Percentiles rank a stretch among this genome's conserved stretches.
Evolutionary conservation across 2,888 invertebrate species (phyloP).

Genomic region (Abrostola triplasia): DNA sequence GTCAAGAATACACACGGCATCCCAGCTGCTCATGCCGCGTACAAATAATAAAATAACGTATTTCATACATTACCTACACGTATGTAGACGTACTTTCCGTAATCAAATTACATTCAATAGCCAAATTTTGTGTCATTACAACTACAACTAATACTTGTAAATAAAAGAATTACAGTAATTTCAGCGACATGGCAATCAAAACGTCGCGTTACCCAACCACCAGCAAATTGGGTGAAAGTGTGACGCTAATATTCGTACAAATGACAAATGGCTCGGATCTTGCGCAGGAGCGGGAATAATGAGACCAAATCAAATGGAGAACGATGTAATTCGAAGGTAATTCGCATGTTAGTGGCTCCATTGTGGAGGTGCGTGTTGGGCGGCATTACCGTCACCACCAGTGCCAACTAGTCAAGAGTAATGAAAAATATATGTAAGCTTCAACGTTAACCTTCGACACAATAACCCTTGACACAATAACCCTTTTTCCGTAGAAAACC

Average conservation of each 20-base stretch:
- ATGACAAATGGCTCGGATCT: slow-evolving; percentile 83
- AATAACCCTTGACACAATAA: slow-evolving; percentile 21
- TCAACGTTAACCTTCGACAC: slow-evolving; percentile 34
- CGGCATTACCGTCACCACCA: slow-evolving; percentile 58
- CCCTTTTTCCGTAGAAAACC: slow-evolving; percentile 4
- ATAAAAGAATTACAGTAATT: slow-evolving; percentile 73
- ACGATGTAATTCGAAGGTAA: slow-evolving; percentile 62
- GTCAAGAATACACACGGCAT: slow-evolving; percentile 42
- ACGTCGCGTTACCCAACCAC: slow-evolving; percentile 76
- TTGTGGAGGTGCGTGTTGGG: slow-evolving; percentile 63
- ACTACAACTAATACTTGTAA: slow-evolving; percentile 64
- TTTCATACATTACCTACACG: slow-evolving; percentile 44
- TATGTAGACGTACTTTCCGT: slow-evolving; percentile 39
- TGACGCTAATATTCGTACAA: slow-evolving; percentile 81
- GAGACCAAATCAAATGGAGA: slow-evolving; percentile 75
- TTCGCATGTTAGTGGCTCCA: slow-evolving; percentile 76
- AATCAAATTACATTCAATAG: slow-evolving; percentile 60
- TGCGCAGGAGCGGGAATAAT: slow-evolving; percentile 70
- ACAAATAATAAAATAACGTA: slow-evolving; percentile 29
- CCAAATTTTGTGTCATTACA: slow-evolving; percentile 60
- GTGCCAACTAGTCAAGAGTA: slow-evolving; percentile 39
- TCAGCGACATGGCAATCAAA: slow-evolving; percentile 70
- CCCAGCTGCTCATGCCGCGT: slow-evolving; percentile 30
- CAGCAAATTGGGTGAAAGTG: slow-evolving; percentile 84
- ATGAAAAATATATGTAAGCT: slow-evolving; percentile 37